Percentiles rank a stretch among this genome's conserved stretches.
Evolutionary conservation across 2,797 vertebrate genomes (phyloP).

Genomic region (Coccyzus lansbergi): DNA sequence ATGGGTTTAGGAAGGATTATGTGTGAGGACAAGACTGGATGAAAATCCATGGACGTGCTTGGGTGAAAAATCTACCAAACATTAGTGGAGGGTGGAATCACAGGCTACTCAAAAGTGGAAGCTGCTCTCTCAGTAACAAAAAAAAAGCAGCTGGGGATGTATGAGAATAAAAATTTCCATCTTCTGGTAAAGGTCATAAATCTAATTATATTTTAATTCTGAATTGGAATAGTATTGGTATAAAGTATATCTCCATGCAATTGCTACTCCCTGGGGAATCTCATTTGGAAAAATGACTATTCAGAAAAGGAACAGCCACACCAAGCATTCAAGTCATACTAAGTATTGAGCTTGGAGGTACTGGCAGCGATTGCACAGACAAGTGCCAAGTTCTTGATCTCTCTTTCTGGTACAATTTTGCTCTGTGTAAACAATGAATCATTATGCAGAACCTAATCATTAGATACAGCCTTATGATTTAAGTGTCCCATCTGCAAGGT

Average conservation of each 20-base stretch:
- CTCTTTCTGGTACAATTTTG: constrained; percentile 6
- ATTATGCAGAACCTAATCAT: neutral
- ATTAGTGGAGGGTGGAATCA: neutral
- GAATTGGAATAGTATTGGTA: neutral
- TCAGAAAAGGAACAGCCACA: neutral
- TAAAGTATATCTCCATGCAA: neutral
- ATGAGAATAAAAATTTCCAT: neutral
- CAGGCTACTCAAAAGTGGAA: neutral
- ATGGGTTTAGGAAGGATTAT: neutral
- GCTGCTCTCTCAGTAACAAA: neutral
- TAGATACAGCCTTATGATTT: neutral
- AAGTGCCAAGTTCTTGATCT: neutral
- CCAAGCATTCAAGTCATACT: neutral
- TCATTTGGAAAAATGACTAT: neutral
- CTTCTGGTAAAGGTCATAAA: neutral
- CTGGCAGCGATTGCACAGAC: neutral
- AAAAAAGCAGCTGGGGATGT: neutral
- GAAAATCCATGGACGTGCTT: neutral
- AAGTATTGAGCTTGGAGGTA: neutral
- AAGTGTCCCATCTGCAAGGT: neutral
- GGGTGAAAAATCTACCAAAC: neutral
- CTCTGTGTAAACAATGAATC: neutral
- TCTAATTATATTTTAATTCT: neutral
- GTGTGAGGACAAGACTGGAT: neutral
- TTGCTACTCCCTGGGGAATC: neutral